Percentiles rank a stretch among this genome's conserved stretches.
Conservation (phyloP, 2,888 invertebrate genomes). For the Ommatoiulus sabulosus region DNA sequence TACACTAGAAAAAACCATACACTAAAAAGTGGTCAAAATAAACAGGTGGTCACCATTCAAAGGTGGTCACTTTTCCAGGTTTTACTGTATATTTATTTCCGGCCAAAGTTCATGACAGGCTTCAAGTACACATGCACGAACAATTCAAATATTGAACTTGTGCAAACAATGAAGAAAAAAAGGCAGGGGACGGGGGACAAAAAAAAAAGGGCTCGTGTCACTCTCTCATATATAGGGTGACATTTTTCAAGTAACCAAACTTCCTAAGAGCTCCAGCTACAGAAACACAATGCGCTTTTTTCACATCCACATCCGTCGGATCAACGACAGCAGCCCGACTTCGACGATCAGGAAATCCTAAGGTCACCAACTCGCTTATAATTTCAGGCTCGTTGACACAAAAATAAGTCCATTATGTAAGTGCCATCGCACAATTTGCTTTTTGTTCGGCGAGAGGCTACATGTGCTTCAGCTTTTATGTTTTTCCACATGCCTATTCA, state of each 20-base stretch:
- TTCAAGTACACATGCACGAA: too few relatives aligned
- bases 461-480: background rate
- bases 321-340: background rate
- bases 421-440: slow-evolving; percentile 29
- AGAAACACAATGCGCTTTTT: slow-evolving; percentile 14
- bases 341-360: slow-evolving; percentile 8
- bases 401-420: slow-evolving; percentile 19
- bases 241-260: slow-evolving; percentile 4
- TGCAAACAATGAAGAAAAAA: slow-evolving; percentile 1
- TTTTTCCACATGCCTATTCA: slow-evolving; percentile 13
- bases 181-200: background rate
- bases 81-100: too few relatives aligned
- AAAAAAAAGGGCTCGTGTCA: background rate
- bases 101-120: too few relatives aligned
- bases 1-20: too few relatives aligned
- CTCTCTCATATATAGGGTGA: background rate
- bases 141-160: background rate
- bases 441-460: background rate
- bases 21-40: too few relatives aligned
- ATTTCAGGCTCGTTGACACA: background rate
- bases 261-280: background rate
- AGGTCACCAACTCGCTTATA: slow-evolving; percentile 9
- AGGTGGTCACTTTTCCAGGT: too few relatives aligned
- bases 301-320: slow-evolving; percentile 30
- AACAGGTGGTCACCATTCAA: too few relatives aligned